Percentiles rank a stretch among this genome's conserved stretches.
phyloP scores from a whole-genome alignment of 37 sponge, comb jelly and placozoan genomes.

The Spongilla lacustris region DNA sequence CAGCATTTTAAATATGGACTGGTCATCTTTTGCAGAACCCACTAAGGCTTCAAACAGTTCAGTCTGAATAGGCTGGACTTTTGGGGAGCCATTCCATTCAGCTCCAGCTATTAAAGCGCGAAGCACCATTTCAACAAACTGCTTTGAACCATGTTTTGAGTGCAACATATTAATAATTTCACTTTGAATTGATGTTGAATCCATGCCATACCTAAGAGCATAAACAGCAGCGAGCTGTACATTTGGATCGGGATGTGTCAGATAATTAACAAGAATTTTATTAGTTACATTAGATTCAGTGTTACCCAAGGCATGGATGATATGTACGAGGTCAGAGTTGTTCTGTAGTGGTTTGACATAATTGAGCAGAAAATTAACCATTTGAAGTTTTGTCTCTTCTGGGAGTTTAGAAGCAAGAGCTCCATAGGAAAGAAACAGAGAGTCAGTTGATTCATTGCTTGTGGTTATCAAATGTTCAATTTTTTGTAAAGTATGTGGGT shows the following conservation, averaged over 20 bases:
- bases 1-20: not conserved
- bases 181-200: constrained; percentile 1
- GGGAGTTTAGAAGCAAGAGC: constrained; percentile 14
- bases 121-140: constrained; percentile 1
- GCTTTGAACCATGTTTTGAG: constrained; percentile 1
- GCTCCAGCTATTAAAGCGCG: not conserved
- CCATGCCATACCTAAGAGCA: constrained; percentile 16
- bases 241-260: constrained; percentile 29
- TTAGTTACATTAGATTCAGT: constrained; percentile 27
- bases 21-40: constrained; percentile 1
- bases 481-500: constrained; percentile 6
- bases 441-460: constrained; percentile 3
- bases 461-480: constrained; percentile 14
- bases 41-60: not conserved
- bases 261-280: constrained; percentile 19
- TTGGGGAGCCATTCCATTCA: constrained; percentile 1
- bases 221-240: constrained; percentile 37
- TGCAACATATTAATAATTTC: not conserved
- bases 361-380: constrained; percentile 22
- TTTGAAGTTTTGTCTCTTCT: not conserved
- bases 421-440: constrained; percentile 39
- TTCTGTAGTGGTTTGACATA: constrained; percentile 5
- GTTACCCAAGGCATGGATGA: constrained; percentile 57
- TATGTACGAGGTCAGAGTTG: constrained; percentile 11
- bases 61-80: not conserved